Conservation (phyloP, 2,797 vertebrate genomes). For the Cuculus canorus region DNA sequence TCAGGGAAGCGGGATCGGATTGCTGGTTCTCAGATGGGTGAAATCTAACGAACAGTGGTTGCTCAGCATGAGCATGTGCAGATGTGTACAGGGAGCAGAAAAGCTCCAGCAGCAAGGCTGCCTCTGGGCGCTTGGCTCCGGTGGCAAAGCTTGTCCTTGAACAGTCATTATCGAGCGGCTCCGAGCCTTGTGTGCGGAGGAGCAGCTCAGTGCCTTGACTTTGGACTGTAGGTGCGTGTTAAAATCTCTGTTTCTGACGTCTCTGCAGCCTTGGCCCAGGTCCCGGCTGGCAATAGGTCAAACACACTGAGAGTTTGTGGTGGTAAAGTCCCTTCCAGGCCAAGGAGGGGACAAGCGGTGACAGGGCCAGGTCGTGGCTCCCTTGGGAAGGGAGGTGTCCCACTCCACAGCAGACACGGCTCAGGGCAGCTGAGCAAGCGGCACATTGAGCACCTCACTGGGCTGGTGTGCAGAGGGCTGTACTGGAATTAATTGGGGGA, state of each 20-base stretch:
- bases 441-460: background rate
- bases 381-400: background rate
- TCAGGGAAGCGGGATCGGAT: background rate
- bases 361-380: background rate
- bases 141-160: background rate
- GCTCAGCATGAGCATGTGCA: background rate
- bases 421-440: accelerated
- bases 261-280: background rate
- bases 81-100: background rate
- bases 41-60: accelerated
- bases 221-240: background rate
- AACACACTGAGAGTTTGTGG: accelerated
- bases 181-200: accelerated
- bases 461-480: accelerated
- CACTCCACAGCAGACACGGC: accelerated
- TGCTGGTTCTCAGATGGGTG: background rate
- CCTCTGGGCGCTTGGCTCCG: background rate
- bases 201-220: background rate
- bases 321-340: background rate
- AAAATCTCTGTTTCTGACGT: accelerated
- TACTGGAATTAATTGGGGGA: background rate
- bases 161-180: background rate
- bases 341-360: background rate
- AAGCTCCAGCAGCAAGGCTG: background rate
- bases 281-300: accelerated